Evolutionary conservation across 2,797 vertebrate genomes (phyloP).

Genomic region (Pogoniulus pusillus): DNA sequence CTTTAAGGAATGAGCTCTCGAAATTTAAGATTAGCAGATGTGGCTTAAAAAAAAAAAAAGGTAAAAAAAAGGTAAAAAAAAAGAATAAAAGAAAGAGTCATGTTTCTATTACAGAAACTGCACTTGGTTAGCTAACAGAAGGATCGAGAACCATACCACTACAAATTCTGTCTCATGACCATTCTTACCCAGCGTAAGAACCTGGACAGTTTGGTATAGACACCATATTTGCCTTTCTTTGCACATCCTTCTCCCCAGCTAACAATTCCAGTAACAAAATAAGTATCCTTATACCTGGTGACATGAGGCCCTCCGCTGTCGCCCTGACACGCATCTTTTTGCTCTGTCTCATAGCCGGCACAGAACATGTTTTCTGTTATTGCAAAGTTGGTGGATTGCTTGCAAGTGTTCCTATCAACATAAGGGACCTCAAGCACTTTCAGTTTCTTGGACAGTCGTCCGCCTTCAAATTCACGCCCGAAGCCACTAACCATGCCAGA

Average conservation of each 20-base stretch:
- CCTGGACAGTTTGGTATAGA: constrained; percentile 92
- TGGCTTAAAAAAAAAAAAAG: background rate
- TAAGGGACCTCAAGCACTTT: constrained; percentile 86
- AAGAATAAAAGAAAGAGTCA: background rate
- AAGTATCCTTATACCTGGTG: constrained; percentile 82
- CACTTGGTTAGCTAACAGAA: background rate
- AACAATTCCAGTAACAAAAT: constrained; percentile 90
- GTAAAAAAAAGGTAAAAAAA: no score
- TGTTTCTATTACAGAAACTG: background rate
- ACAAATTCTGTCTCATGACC: constrained; percentile 49
- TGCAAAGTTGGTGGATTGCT: constrained; percentile 81
- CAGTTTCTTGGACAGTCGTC: constrained; percentile 75
- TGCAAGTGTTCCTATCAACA: constrained; percentile 82
- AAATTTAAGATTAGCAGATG: background rate
- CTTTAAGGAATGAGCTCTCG: background rate
- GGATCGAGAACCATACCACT: background rate
- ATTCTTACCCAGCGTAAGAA: constrained; percentile 84
- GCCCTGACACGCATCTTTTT: constrained; percentile 90
- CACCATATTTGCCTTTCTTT: constrained; percentile 86
- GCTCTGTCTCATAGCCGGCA: constrained; percentile 82
- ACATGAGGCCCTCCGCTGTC: constrained; percentile 96
- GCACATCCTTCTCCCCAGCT: constrained; percentile 98
- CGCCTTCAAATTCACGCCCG: constrained; percentile 83
- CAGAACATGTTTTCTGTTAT: constrained; percentile 92
- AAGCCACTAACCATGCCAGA: constrained; percentile 88